These are phyloP conservation scores for Cyprinodon variegatus DNA, from an alignment of 2,113 vertebrate species.

Conservation along the genomic window DNA sequence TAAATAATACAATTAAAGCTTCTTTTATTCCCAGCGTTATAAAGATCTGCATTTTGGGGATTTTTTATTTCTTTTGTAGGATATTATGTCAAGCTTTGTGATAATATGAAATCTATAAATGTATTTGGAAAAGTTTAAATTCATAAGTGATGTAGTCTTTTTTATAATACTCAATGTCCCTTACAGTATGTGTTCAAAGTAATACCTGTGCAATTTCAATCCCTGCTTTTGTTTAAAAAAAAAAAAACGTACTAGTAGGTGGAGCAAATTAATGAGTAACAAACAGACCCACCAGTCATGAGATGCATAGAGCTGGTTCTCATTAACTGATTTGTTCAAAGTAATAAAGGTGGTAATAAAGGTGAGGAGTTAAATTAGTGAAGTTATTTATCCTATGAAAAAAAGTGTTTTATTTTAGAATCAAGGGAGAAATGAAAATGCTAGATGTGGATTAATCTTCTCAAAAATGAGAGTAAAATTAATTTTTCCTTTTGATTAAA, in stretches of 20 bases:
- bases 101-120: constrained; percentile 30
- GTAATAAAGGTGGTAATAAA: too few species aligned
- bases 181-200: not conserved
- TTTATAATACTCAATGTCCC: not conserved
- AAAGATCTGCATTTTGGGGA: too few species aligned
- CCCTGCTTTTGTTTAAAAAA: not conserved
- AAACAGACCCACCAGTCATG: not conserved
- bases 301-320: not conserved
- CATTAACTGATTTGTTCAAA: too few species aligned
- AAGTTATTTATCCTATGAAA: too few species aligned
- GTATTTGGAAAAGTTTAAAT: not conserved
- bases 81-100: not conserved
- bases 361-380: too few species aligned
- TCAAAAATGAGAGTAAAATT: not conserved
- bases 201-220: not conserved
- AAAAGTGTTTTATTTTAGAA: too few species aligned
- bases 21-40: too few species aligned
- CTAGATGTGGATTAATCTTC: too few species aligned
- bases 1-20: not conserved
- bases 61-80: not conserved
- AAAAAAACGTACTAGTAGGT: not conserved
- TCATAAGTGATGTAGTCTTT: not conserved
- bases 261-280: not conserved
- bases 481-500: not conserved
- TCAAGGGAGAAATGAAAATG: too few species aligned